Evolutionary conservation across 2,888 invertebrate species (phyloP).

Genomic region (Conomelus anceps): DNA sequence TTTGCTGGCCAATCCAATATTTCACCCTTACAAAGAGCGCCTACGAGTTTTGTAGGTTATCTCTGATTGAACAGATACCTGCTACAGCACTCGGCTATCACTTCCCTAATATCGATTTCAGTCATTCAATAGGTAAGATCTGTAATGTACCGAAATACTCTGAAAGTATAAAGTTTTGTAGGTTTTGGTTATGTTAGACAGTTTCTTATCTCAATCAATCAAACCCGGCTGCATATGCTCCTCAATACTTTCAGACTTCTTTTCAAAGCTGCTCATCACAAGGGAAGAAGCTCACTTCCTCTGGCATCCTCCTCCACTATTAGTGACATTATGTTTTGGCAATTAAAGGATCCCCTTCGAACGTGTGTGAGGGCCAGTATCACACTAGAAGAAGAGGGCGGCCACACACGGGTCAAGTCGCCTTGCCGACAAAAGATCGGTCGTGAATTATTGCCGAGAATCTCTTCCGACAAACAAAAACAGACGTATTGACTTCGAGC

Average conservation of each 20-base stretch:
- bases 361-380: not conserved
- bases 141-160: too few species aligned
- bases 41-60: too few species aligned
- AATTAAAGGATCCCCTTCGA: not conserved
- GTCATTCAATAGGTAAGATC: too few species aligned
- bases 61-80: too few species aligned
- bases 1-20: too few species aligned
- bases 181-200: too few species aligned
- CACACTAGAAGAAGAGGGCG: not conserved
- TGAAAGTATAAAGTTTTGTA: too few species aligned
- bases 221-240: too few species aligned
- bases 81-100: too few species aligned
- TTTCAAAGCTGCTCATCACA: not conserved
- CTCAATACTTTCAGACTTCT: not conserved
- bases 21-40: too few species aligned
- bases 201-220: too few species aligned
- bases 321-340: not conserved
- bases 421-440: not conserved
- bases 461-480: not conserved
- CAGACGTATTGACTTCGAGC: not conserved
- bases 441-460: not conserved
- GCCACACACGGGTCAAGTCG: not conserved
- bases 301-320: not conserved
- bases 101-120: too few species aligned
- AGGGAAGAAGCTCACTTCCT: not conserved